Percentiles rank a stretch among this genome's conserved stretches.
Conservation (phyloP, 2,888 invertebrate genomes). For the Alviniconcha strummeri region DNA sequence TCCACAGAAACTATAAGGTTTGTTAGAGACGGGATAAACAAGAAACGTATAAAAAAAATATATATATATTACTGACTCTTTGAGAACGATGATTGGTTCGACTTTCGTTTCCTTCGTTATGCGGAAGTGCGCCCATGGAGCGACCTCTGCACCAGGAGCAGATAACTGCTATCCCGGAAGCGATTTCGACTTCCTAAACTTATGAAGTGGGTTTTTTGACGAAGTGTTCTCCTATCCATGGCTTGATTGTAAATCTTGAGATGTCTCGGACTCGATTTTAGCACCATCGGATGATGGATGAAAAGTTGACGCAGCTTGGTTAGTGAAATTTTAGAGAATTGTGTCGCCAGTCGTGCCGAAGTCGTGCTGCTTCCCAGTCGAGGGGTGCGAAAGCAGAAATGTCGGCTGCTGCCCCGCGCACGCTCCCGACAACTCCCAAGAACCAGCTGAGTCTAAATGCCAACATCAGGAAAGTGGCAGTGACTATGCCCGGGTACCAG, state of each 20-base stretch:
- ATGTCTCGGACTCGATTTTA: background rate
- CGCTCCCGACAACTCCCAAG: conserved; percentile 39
- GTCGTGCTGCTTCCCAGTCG: background rate
- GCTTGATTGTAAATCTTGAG: background rate
- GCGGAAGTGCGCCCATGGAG: conserved; percentile 23
- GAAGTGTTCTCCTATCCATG: conserved; percentile 2
- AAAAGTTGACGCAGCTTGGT: background rate
- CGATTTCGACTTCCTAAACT: conserved; percentile 34
- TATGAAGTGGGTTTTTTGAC: conserved; percentile 14
- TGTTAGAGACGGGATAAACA: background rate
- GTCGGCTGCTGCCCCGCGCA: conserved; percentile 15
- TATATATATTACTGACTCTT: background rate
- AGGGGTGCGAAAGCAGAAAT: conserved; percentile 16
- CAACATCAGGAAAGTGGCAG: conserved; percentile 68
- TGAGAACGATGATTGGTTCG: background rate
- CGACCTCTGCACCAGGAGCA: conserved; percentile 35
- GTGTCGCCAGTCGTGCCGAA: background rate
- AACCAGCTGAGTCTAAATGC: conserved; percentile 46
- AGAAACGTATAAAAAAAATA: background rate
- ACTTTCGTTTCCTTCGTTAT: conserved; percentile 12
- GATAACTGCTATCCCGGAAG: conserved; percentile 35
- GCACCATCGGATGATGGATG: background rate
- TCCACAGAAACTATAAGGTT: background rate
- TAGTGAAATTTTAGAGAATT: background rate
- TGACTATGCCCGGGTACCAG: conserved; percentile 59